These are phyloP conservation scores for Patella pellucida DNA, from an alignment of 2,888 invertebrate species.

Conservation along the genomic window DNA sequence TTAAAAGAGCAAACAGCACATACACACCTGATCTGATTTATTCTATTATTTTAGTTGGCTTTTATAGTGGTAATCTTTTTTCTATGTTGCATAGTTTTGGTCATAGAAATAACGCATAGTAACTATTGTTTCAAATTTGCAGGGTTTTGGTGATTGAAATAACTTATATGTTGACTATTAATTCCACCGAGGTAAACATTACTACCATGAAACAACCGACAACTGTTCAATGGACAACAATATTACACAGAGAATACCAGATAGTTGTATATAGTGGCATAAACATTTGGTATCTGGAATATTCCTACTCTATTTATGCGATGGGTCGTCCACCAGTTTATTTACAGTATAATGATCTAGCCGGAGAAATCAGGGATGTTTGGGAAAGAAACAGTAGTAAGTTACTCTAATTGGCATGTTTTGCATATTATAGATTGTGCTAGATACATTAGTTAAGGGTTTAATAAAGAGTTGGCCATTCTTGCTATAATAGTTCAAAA, in stretches of 20 bases:
- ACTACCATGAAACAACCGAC: background rate
- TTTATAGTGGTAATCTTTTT: too few relatives aligned
- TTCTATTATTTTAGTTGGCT: too few relatives aligned
- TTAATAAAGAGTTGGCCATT: too few relatives aligned
- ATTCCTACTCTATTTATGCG: background rate
- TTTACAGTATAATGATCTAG: background rate
- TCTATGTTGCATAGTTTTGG: too few relatives aligned
- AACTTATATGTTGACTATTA: background rate
- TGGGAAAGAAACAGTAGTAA: background rate
- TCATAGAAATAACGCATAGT: too few relatives aligned
- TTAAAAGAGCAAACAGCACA: too few relatives aligned
- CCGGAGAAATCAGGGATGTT: background rate
- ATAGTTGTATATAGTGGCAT: background rate
- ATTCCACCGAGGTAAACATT: background rate
- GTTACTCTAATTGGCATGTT: background rate
- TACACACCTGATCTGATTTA: too few relatives aligned
- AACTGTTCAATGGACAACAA: background rate
- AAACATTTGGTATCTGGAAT: background rate
- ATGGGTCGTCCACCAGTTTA: background rate
- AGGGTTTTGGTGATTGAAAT: background rate
- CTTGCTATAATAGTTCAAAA: too few relatives aligned
- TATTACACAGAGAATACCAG: background rate
- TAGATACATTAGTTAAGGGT: too few relatives aligned
- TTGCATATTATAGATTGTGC: background rate
- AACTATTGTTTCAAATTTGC: too few relatives aligned